phyloP scores from a whole-genome alignment of 2,797 vertebrate genomes.

The Numenius phaeopus region DNA sequence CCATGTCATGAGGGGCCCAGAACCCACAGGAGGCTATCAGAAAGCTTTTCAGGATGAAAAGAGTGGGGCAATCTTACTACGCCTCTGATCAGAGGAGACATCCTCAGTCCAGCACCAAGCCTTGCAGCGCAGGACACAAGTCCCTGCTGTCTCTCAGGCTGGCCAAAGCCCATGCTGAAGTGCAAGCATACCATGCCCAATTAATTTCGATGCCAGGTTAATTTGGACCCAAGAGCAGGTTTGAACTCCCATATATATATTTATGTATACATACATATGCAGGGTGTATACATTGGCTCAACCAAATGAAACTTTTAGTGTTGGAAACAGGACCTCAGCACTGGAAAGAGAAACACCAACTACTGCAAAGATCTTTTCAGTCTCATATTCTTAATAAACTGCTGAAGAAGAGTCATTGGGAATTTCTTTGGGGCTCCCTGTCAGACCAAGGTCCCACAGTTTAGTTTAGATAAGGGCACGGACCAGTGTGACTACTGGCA shows the following conservation, averaged over 20 bases:
- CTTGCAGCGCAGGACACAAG: rapidly evolving
- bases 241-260: no score
- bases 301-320: not conserved
- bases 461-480: not conserved
- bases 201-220: not conserved
- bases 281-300: not conserved
- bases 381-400: not conserved
- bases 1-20: not conserved
- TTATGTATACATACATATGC: not conserved
- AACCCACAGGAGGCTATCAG: not conserved
- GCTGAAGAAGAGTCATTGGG: not conserved
- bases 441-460: not conserved
- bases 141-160: not conserved
- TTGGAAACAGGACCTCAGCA: not conserved
- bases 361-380: not conserved
- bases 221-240: not conserved
- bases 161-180: not conserved
- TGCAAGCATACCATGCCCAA: not conserved
- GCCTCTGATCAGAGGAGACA: not conserved
- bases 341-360: not conserved
- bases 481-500: not conserved
- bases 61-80: not conserved
- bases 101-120: not conserved
- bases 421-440: not conserved
- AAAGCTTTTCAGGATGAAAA: not conserved